Base-by-base conservation (phyloP, 2,888 invertebrate species). In the Reticulitermes lucifugus region DNA sequence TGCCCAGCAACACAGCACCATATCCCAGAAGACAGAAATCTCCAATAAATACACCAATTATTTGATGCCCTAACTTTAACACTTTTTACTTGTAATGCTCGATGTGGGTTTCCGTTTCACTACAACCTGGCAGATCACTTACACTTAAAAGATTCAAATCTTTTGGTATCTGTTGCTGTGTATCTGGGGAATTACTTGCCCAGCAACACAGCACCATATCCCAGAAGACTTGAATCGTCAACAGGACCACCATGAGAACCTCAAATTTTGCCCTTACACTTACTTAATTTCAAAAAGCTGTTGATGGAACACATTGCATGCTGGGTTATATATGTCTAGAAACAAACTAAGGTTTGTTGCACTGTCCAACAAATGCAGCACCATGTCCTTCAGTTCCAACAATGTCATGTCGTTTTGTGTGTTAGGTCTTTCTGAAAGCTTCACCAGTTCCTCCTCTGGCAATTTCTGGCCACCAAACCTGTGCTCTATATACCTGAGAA, bases 341-440 rank as follows among this genome's bases (percentile, higher is more conserved):
- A 97, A 94, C 88, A 94, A 91, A 88, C 93, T 92, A 80, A 97
- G 88, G 0, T 95, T 95, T 88, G 94, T 93, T 0, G 94, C 92
- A 22, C 94, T 94, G 89, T 97, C 97, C 84, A 95, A 89, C 65
- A 96, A 89, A 88, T 95, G 95, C 71, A 95, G 89, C 0, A 95
- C 92, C 59, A 96, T 89, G 89, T 96, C 96, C 87, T 93, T 92
- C n/a, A 95, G 90, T 0, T 91, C 90, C 3, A 90, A 89, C 59
- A 92, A 90, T 0, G 92, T 92, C 75, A 93, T 89, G 85, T 90
- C 88, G 6, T 79, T 60, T 14, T 55, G 51, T 29, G 75, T 85
- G 29, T 87, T 88, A 46, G 84, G 86, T 80, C 87, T 87, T 43
- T 89, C 88, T 22, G 88, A 86, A 22, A 90, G 87, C n/a, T 88